Conservation (phyloP, 2,888 invertebrate genomes). For the Bembecia ichneumoniformis region DNA sequence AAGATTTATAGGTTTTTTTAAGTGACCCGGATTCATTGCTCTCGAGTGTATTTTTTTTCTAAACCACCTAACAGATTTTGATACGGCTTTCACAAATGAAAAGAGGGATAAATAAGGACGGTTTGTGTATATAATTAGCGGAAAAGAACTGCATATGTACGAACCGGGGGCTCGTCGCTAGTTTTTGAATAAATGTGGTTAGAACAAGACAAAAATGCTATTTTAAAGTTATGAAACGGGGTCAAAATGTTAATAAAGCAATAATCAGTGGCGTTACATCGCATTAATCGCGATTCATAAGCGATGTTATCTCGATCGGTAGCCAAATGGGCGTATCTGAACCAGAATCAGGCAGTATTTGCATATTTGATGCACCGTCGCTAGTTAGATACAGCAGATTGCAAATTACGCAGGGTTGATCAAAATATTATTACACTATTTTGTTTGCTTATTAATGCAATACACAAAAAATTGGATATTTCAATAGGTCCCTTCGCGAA, state of each 20-base stretch:
- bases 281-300: slow-evolving; percentile 16
- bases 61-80: no score
- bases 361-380: slow-evolving; percentile 30
- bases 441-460: no score
- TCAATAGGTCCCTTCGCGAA: no score
- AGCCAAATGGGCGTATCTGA: slow-evolving; percentile 28
- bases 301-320: slow-evolving; percentile 20
- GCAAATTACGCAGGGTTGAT: slow-evolving; percentile 9
- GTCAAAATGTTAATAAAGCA: slow-evolving; percentile 19
- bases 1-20: no score
- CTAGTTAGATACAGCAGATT: slow-evolving; percentile 19
- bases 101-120: no score
- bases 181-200: slow-evolving; percentile 1
- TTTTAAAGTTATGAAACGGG: slow-evolving; percentile 1
- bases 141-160: neutral
- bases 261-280: slow-evolving; percentile 25
- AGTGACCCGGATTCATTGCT: no score
- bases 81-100: no score
- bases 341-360: slow-evolving; percentile 25
- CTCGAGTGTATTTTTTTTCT: no score
- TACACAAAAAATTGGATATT: no score
- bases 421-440: neutral
- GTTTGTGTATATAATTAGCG: no score
- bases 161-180: slow-evolving; percentile 1
- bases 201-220: neutral